phyloP scores from a whole-genome alignment of 2,797 vertebrate genomes.

The Hemibagrus guttatus region DNA sequence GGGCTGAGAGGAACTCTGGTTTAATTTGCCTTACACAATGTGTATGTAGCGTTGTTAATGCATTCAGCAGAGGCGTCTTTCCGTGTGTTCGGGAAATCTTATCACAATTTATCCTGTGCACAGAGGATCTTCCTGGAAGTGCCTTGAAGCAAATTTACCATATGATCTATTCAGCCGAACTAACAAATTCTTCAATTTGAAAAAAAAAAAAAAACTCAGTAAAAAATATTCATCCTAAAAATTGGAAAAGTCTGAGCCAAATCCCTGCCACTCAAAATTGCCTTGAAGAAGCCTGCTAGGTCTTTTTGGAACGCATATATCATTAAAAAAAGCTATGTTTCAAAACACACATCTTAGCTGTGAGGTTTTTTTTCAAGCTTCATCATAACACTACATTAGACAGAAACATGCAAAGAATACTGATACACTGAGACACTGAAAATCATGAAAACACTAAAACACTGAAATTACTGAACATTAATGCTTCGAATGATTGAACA shows the following conservation, averaged over 20 bases:
- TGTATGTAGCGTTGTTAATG: conserved; percentile 54
- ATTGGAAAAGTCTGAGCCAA: conserved; percentile 1
- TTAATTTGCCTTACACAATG: conserved; percentile 53
- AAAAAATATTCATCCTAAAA: neutral
- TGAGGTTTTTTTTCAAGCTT: conserved; percentile 3
- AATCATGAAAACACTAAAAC: no score
- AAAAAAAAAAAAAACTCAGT: conserved; percentile 21
- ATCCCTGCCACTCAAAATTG: conserved; percentile 31
- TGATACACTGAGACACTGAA: neutral
- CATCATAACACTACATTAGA: conserved; percentile 6
- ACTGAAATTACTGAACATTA: neutral
- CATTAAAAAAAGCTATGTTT: conserved; percentile 16
- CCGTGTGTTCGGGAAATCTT: conserved; percentile 45
- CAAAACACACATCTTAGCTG: neutral
- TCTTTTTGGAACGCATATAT: neutral
- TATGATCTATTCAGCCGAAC: conserved; percentile 51
- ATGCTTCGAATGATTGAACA: neutral
- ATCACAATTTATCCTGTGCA: conserved; percentile 53
- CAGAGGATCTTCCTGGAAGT: conserved; percentile 51
- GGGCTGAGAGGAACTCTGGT: conserved; percentile 37
- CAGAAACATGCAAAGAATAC: neutral
- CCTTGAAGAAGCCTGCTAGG: conserved; percentile 42
- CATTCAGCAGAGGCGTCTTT: conserved; percentile 52
- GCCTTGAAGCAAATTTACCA: conserved; percentile 51
- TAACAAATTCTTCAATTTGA: conserved; percentile 49